phyloP scores from a whole-genome alignment of 2,888 invertebrate genomes.

The Cantharis lateralis region DNA sequence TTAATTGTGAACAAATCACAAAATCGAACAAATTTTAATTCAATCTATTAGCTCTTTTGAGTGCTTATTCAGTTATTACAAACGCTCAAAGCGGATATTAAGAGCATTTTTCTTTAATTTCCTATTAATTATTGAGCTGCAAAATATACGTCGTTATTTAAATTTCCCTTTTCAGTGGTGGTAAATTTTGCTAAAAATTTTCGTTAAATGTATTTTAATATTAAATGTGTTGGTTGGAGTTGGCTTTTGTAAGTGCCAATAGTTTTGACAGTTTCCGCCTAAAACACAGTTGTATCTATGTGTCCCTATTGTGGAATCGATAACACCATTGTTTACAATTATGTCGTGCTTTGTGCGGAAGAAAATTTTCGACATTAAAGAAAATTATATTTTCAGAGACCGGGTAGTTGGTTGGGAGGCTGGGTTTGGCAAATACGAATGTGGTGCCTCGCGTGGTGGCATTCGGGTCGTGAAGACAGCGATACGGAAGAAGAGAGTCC shows the following conservation, averaged over 20 bases:
- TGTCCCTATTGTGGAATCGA: conserved; percentile 16
- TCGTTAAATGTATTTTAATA: neutral
- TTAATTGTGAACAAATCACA: neutral
- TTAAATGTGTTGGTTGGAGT: neutral
- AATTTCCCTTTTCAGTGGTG: neutral
- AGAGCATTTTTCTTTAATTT: conserved; percentile 26
- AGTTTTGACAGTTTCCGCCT: conserved; percentile 41
- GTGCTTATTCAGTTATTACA: neutral
- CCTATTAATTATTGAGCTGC: conserved; percentile 23
- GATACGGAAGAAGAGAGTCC: conserved; percentile 81
- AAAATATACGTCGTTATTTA: neutral
- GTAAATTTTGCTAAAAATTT: neutral
- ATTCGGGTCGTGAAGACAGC: conserved; percentile 82
- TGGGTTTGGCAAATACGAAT: conserved; percentile 59
- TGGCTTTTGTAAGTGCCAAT: conserved; percentile 38
- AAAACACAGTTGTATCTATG: conserved; percentile 32
- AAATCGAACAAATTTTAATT: neutral
- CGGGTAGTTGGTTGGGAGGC: conserved; percentile 51
- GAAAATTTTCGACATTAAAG: conserved; percentile 1
- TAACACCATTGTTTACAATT: conserved; percentile 26
- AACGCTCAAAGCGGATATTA: neutral
- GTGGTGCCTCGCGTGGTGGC: conserved; percentile 92
- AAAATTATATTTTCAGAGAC: conserved; percentile 43
- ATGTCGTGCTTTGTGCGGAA: conserved; percentile 26
- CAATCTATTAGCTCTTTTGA: neutral